These are phyloP conservation scores for Coccyzus lansbergi DNA, from an alignment of 2,797 vertebrate genomes.

Conservation along the genomic window DNA sequence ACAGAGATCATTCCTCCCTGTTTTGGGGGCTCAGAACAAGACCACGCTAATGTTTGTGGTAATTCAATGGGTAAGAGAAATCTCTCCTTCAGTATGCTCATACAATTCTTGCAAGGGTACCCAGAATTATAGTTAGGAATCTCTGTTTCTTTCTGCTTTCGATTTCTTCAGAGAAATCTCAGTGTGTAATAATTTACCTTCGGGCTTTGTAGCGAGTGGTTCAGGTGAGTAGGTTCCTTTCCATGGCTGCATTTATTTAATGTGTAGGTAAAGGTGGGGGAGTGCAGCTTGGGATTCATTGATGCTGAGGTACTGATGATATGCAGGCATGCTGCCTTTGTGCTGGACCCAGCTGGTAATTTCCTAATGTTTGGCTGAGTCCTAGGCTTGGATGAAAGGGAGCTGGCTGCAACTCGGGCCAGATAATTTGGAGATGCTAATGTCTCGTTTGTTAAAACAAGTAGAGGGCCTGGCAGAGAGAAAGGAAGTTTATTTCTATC, in stretches of 20 bases:
- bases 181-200: not conserved
- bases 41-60: not conserved
- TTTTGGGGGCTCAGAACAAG: not conserved
- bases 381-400: conserved; percentile 30
- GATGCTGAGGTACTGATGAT: not conserved
- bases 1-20: not conserved
- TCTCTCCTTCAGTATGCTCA: not conserved
- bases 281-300: not conserved
- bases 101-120: not conserved
- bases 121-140: not conserved
- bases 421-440: conserved; percentile 65
- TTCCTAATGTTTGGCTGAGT: conserved; percentile 55
- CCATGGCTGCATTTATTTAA: not conserved
- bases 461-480: conserved; percentile 30
- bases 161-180: not conserved
- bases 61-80: not conserved
- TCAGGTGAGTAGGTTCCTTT: not conserved
- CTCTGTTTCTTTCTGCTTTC: not conserved
- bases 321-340: conserved; percentile 42
- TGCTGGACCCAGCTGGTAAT: conserved; percentile 44
- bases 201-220: not conserved
- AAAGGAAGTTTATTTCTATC: not conserved
- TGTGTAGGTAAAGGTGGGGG: not conserved
- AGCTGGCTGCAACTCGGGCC: conserved; percentile 43
- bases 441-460: conserved; percentile 55